phyloP scores from a whole-genome alignment of 2,797 vertebrate genomes.

The Notoglanidium macrostoma region DNA sequence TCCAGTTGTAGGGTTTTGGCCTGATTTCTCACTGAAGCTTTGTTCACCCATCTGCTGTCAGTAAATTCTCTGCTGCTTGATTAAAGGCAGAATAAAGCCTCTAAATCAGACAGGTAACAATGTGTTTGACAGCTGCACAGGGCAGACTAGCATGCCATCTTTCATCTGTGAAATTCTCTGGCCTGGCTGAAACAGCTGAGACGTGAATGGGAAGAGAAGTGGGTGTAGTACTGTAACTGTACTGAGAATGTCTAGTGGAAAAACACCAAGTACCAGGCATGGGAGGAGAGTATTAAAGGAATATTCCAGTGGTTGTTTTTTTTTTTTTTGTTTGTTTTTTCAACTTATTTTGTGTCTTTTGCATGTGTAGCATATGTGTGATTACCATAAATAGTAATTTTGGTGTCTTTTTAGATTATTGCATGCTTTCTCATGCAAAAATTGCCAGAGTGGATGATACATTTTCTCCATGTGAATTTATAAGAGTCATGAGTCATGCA shows the following conservation, averaged over 20 bases:
- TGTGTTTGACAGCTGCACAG: conserved; percentile 54
- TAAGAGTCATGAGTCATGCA: background rate
- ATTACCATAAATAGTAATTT: background rate
- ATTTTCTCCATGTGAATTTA: background rate
- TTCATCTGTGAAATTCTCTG: conserved; percentile 43
- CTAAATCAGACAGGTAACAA: conserved; percentile 57
- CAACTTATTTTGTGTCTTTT: background rate
- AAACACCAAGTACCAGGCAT: conserved; percentile 6
- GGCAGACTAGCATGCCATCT: conserved; percentile 35
- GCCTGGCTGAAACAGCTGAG: conserved; percentile 6
- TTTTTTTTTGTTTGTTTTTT: too few relatives aligned
- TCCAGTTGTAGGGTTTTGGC: conserved; percentile 20
- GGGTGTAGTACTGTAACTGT: background rate
- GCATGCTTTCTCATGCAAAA: background rate
- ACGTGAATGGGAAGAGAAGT: conserved; percentile 9
- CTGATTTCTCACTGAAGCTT: background rate
- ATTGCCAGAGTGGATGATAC: background rate
- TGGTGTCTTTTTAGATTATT: background rate
- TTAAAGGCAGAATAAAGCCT: conserved; percentile 57
- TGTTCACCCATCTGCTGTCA: conserved; percentile 33
- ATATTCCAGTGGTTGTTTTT: background rate
- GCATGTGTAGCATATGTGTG: background rate
- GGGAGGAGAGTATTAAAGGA: background rate
- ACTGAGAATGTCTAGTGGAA: background rate
- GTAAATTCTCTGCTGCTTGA: conserved; percentile 35